Evolutionary conservation across 2,113 vertebrate species (phyloP), one percentile per base, ranked within the genome.

Genomic region (Galeopterus variegatus): DNA sequence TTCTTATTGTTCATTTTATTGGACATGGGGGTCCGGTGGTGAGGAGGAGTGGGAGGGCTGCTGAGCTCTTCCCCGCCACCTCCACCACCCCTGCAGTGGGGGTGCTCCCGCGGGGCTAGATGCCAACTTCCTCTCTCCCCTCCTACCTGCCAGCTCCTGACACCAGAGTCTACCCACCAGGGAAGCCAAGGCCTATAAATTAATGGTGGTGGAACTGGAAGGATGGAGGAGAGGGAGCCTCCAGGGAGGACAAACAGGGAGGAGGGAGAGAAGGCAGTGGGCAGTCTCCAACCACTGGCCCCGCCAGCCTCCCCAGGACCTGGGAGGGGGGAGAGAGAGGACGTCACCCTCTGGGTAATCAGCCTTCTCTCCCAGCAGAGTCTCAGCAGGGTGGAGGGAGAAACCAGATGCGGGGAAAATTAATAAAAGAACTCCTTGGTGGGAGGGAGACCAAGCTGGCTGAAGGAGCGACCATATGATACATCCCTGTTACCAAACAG

Each of bases 171-270:
- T 52, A 8, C 18, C 73, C 87, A 56, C 73, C 26, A 9, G 19
- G n/a, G n/a, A 60, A 80, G 64, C 73, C 90, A 83, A 58, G 45
- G 36, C 24, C n/a, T 65, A 13, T 95, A 88, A 93, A 93, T 85
- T 93, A 95, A 52, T 70, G 88, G 94, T 82, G 69, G 77, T 28
- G 70, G 65, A 88, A 50, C 56, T 9, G 9, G 72, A 90, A 64
- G 81, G 28, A 36, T 5, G 33, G 73, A 67, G 62, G 64, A 45
- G 24, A 79, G 67, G n/a, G 33, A 77, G 26, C n/a, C 48, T 10
- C 13, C 24, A 73, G 21, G 64, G 50, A 80, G 23, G n/a, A 48
- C 24, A 36, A 19, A 64, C 8, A 31, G 36, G 54, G 23, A 54
- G 33, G 58, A 62, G 28, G n/a, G 45, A 12, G 54, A 48, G 65